Percentiles rank a stretch among this genome's conserved stretches.
These are phyloP conservation scores for Pterobdella sp. DNA, from an alignment of 2,888 invertebrate genomes.

Conservation along the genomic window DNA sequence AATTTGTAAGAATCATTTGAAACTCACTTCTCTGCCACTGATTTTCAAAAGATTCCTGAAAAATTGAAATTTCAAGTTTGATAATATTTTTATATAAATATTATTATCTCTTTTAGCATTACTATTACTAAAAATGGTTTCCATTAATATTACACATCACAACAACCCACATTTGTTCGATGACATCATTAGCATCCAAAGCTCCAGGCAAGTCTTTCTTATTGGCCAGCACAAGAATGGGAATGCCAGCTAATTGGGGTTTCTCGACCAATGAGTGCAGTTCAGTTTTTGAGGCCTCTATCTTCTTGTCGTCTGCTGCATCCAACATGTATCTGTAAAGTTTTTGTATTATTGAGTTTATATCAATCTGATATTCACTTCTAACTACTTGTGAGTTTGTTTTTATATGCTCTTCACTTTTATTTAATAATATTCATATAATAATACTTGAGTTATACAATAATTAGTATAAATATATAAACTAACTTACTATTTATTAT, in stretches of 20 bases:
- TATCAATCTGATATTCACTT: no score
- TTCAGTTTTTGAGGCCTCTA: constrained; percentile 96
- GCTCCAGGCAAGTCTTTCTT: constrained; percentile 95
- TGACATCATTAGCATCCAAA: constrained; percentile 93
- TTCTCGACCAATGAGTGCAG: constrained; percentile 93
- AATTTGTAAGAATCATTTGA: not conserved
- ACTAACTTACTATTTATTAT: no score
- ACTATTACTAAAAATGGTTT: not conserved
- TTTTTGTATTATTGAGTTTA: no score
- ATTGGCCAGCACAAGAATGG: constrained; percentile 94
- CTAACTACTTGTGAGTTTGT: no score
- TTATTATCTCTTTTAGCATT: not conserved
- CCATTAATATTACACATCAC: not conserved
- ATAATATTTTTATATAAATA: not conserved
- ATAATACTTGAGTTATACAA: no score
- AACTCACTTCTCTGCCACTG: constrained; percentile 86
- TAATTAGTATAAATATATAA: no score
- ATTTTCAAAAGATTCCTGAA: constrained; percentile 91
- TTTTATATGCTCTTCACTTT: no score
- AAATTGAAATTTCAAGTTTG: constrained; percentile 32
- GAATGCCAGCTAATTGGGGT: constrained; percentile 74
- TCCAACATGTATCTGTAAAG: constrained; percentile 99
- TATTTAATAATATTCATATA: no score
- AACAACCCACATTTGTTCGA: constrained; percentile 78
- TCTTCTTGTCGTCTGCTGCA: constrained; percentile 96